Percentiles rank a stretch among this genome's conserved stretches.
Evolutionary conservation across 2,888 invertebrate species (phyloP).

Genomic region (Dinocampus coccinellae): DNA sequence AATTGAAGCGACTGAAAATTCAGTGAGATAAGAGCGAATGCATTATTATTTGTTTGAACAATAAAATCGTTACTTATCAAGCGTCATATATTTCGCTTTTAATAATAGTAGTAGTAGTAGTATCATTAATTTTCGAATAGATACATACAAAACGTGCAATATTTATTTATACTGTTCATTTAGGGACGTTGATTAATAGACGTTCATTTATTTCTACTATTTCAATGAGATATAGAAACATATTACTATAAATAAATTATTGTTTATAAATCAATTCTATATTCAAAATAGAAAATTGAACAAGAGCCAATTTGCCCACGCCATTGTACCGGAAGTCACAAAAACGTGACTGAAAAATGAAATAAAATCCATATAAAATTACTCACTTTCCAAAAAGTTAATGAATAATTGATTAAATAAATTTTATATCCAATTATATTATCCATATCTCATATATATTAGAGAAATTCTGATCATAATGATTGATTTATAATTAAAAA

Average conservation of each 20-base stretch:
- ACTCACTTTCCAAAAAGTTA: no score
- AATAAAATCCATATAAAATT: no score
- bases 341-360: not conserved
- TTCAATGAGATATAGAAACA: not conserved
- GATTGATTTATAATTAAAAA: no score
- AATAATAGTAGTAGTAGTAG: not conserved
- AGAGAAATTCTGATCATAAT: not conserved
- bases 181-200: constrained; percentile 18
- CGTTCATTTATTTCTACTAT: not conserved
- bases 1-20: not conserved
- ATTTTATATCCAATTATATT: not conserved
- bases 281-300: not conserved
- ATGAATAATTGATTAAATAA: no score
- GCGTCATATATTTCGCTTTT: constrained; percentile 12
- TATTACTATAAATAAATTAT: not conserved
- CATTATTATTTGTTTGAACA: constrained; percentile 8
- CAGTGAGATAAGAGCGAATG: constrained; percentile 35
- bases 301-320: not conserved
- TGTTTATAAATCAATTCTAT: not conserved
- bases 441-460: not conserved
- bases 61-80: constrained; percentile 37
- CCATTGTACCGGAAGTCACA: not conserved
- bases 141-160: constrained; percentile 16
- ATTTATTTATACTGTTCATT: constrained; percentile 18
- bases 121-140: not conserved